Percentiles rank a stretch among this genome's conserved stretches.
Conservation (phyloP, 2,113 vertebrate species). For the Protobothrops mucrosquamatus region DNA sequence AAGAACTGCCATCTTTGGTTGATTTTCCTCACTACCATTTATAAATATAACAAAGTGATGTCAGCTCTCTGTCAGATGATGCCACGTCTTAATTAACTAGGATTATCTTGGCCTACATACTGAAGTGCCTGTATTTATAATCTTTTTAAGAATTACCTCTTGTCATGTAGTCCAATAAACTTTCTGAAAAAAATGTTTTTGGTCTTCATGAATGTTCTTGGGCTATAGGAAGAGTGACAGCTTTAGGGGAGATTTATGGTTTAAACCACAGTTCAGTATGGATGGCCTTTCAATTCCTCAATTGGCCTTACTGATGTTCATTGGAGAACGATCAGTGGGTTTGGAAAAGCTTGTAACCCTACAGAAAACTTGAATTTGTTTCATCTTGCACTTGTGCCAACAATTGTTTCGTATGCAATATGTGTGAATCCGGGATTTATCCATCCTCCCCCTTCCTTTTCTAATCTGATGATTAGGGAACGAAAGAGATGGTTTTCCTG, state of each 20-base stretch:
- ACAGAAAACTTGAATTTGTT: not conserved
- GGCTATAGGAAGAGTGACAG: not conserved
- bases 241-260: not conserved
- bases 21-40: not conserved
- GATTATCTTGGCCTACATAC: not conserved
- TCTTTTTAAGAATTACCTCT: not conserved
- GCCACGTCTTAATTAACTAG: no score
- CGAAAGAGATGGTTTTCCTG: not conserved
- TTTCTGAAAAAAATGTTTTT: not conserved
- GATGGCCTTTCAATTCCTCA: not conserved
- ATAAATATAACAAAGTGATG: not conserved
- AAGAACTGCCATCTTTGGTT: not conserved
- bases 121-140: rapidly evolving
- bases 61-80: not conserved
- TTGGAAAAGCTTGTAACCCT: not conserved
- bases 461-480: not conserved
- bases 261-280: not conserved
- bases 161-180: not conserved
- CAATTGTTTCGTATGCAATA: not conserved
- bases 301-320: not conserved
- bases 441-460: no score
- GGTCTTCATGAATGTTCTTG: not conserved
- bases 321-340: not conserved
- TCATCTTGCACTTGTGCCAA: not conserved
- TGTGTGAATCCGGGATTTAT: no score